phyloP scores from a whole-genome alignment of 30 jellyfish, hydroid and myxozoan genomes.

The Chironex yamaguchii region DNA sequence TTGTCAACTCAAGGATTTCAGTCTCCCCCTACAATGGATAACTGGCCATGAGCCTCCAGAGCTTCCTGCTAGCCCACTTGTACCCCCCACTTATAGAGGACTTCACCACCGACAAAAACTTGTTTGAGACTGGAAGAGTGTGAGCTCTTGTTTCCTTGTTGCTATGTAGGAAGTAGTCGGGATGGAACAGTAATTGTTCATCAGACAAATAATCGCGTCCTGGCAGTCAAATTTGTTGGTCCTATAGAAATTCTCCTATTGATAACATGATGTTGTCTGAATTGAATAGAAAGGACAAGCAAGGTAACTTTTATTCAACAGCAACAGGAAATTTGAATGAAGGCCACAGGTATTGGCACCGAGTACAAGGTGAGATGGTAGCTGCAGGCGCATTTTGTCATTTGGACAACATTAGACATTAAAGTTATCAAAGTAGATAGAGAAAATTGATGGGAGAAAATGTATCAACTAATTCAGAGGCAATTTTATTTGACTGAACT shows the following conservation, averaged over 20 bases:
- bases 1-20: neutral
- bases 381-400: constrained; percentile 24
- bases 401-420: constrained; percentile 5
- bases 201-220: constrained; percentile 1
- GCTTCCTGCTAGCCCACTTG: neutral
- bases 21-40: constrained; percentile 57
- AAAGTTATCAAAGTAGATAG: neutral
- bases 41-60: constrained; percentile 40
- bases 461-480: neutral
- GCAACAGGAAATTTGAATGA: neutral
- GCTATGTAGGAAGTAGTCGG: neutral
- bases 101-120: too few relatives aligned
- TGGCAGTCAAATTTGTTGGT: constrained; percentile 39
- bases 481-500: constrained; percentile 16
- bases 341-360: constrained; percentile 18
- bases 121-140: neutral
- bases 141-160: neutral
- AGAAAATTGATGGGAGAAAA: neutral
- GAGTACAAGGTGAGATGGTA: constrained; percentile 30
- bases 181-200: neutral
- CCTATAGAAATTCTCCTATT: constrained; percentile 13
- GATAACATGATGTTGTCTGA: constrained; percentile 8
- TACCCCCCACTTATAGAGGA: constrained; percentile 37
- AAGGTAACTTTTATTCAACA: neutral
- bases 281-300: neutral